Evolutionary conservation across 2,888 invertebrate species (phyloP), one percentile per base, ranked within the genome.

Genomic region (Melinaea menophilus): DNA sequence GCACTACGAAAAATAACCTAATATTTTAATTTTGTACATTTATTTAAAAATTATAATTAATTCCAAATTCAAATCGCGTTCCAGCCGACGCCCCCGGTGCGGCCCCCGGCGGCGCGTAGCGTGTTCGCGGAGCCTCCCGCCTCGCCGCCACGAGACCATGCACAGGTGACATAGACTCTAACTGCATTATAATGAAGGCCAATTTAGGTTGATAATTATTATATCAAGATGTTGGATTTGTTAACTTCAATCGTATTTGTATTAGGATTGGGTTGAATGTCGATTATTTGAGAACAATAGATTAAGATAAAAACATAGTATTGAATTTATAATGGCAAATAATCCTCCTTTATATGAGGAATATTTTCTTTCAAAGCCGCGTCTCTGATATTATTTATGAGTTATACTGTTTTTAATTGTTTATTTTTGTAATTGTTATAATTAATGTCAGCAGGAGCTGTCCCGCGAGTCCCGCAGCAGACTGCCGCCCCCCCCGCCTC

Each of bases 401-500:
- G 22, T 22, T 22, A 22, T 22, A 22, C 22, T 22, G 46, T 46
- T 46, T 46, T n/a, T n/a, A 7, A 46, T 46, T 1, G 12, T 46
- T 46, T n/a, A n/a, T 12, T 46, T 46, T 46, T 9, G 11, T 46
- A 11, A 46, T 46, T 12, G 41, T 41, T 34, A 55, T n/a, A 4
- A 12, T 12, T 35, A 35, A 58, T 56, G 55, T 64, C 69, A 73
- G 12, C 75, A 86, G 83, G 86, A 86, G 5, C 59, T 79, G 35
- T 72, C 82, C 2, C 85, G 89, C 11, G 91, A 90, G 66, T 89
- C 88, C 61, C 75, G 90, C 58, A 86, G 86, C 0, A 70, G 84
- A 33, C 61, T 89, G 31, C 88, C 90, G 0, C 91, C 92, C 2
- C 93, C 93, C 0, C 88, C 93, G 2, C 90, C 92, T 55, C 93